phyloP scores from a whole-genome alignment of 2,113 vertebrate genomes.

The Protobothrops flavoviridis region DNA sequence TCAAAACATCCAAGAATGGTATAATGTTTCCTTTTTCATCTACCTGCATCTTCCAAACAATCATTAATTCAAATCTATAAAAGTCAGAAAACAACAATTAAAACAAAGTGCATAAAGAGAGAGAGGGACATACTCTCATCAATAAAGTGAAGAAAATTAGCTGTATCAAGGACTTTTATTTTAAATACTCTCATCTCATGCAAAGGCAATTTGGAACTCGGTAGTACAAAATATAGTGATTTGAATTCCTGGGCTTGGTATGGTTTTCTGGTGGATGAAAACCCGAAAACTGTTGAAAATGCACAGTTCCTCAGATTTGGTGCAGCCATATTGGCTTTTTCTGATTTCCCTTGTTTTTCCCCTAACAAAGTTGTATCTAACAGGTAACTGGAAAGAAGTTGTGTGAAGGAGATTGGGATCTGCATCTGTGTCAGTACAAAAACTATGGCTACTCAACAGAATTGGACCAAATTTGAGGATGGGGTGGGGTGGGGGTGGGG shows the following conservation, averaged over 20 bases:
- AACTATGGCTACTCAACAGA: neutral
- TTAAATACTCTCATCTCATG: neutral
- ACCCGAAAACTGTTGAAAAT: neutral
- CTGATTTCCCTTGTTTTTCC: neutral
- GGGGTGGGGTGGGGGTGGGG: no score
- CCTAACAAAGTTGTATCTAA: neutral
- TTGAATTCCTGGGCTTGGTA: neutral
- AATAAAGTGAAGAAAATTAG: neutral
- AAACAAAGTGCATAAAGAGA: neutral
- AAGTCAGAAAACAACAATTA: neutral
- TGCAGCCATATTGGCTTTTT: neutral
- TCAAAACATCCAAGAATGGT: constrained; percentile 78
- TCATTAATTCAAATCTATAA: constrained; percentile 71
- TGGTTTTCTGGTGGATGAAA: neutral
- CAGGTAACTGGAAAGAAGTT: neutral
- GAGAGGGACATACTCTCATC: neutral
- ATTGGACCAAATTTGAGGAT: neutral
- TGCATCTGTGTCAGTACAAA: neutral
- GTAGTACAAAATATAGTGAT: neutral
- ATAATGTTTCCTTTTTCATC: constrained; percentile 68
- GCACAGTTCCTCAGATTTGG: neutral
- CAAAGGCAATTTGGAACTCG: neutral
- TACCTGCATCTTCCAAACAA: constrained; percentile 77
- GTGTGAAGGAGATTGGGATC: neutral
- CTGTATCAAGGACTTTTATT: neutral